Evolutionary conservation across 1,140 invertebrate species (phyloP).

Genomic region (Anadara kagoshimensis): DNA sequence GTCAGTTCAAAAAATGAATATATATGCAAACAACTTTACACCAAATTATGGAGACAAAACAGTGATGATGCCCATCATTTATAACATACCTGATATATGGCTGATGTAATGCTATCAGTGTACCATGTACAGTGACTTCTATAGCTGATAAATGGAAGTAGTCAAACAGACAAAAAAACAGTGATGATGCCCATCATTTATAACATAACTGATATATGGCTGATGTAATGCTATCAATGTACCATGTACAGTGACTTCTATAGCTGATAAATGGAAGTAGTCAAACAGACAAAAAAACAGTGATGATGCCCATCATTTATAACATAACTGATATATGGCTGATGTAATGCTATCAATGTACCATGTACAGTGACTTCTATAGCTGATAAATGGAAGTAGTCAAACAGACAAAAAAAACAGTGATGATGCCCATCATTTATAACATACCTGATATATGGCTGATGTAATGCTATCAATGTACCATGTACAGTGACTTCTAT

Average conservation of each 20-base stretch:
- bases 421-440: background rate
- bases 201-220: constrained; percentile 87
- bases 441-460: constrained; percentile 88
- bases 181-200: background rate
- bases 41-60: too few species aligned
- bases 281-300: constrained; percentile 93
- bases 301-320: background rate
- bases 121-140: constrained; percentile 92
- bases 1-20: too few species aligned
- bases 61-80: too few species aligned
- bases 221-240: constrained; percentile 91
- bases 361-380: constrained; percentile 93
- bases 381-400: constrained; percentile 96
- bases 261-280: constrained; percentile 95
- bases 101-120: constrained; percentile 89
- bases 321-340: constrained; percentile 88
- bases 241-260: constrained; percentile 92
- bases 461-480: constrained; percentile 90
- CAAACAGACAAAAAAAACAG: constrained; percentile 91
- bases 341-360: constrained; percentile 90
- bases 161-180: constrained; percentile 94
- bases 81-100: constrained; percentile 87
- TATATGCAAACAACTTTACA: too few species aligned
- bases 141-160: constrained; percentile 96
- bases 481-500: constrained; percentile 93